Base-by-base conservation (phyloP, 2,113 vertebrate species). In the Ptychochromis oligacanthus region DNA sequence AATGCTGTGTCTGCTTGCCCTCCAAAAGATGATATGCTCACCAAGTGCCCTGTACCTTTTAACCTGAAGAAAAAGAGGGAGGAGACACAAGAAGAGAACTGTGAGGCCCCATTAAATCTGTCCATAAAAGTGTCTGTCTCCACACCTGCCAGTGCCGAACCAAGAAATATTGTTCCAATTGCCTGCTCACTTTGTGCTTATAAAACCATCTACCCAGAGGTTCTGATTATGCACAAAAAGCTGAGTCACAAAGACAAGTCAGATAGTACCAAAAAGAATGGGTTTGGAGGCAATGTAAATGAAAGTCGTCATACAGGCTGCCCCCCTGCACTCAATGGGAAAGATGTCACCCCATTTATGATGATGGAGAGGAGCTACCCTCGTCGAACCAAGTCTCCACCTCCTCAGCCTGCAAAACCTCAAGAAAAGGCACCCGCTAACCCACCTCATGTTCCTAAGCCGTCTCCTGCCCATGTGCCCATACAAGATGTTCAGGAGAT, bases 121-220 rank as follows among this genome's bases (percentile, higher is more conserved):
- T 97, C 96, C 36, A 34, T 95, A 2, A 96, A 96, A 81, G 57
- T 91, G 3, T 92, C 95, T 6, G 91, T 93, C n/a, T 90, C 94
- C 0, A 86, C 95, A 58, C 83, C 96, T 0, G 92, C 94, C 40
- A 84, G 93, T 79, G 91, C 94, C 5, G 64, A 95, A 83, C 90
- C 95, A 46, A 94, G 87, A 84, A 93, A 87, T 1, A 89, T 96
- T 77, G 91, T 93, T 57, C 95, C 94, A 52, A 95, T 86, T 56
- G 90, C 94, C 79, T 99, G 98, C 72, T 92, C 96, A 0, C 96
- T 96, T 59, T 99, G 98, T 93, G 89, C 96, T 12, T 99, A 96
- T 89, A 96, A 95, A 95, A 98, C 97, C 1, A 93, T 97, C 36
- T 97, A 98, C 88, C 98, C 98, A 0, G 98, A 99, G 85, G 97